phyloP scores from a whole-genome alignment of 2,888 invertebrate species.

The Drosophila diplacantha region DNA sequence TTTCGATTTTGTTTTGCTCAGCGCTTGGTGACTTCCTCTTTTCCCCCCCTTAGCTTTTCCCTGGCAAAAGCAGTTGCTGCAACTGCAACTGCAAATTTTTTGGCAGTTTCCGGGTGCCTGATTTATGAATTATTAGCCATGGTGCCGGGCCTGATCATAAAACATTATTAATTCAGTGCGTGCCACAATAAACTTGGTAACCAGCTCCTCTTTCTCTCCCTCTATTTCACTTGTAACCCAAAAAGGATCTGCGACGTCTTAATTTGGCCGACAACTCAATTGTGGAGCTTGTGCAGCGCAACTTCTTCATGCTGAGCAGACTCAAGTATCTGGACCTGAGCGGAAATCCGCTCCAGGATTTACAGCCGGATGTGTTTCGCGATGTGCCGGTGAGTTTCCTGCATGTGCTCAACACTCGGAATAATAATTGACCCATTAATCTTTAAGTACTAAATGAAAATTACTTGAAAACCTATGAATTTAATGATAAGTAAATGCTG shows the following conservation, averaged over 20 bases:
- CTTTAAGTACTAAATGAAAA: too few species aligned
- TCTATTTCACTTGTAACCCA: constrained; percentile 1
- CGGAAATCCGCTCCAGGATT: constrained; percentile 85
- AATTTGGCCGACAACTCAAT: constrained; percentile 84
- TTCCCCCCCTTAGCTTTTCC: constrained; percentile 3
- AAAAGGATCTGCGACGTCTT: constrained; percentile 81
- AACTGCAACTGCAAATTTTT: constrained; percentile 39
- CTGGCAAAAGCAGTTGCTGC: constrained; percentile 9
- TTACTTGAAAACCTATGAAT: neutral
- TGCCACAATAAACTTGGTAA: constrained; percentile 54
- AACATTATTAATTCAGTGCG: constrained; percentile 65
- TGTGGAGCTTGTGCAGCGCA: constrained; percentile 83
- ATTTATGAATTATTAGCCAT: constrained; percentile 67
- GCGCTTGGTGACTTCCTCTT: constrained; percentile 22
- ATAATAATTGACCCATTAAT: neutral
- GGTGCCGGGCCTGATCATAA: constrained; percentile 32
- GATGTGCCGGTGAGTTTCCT: constrained; percentile 81
- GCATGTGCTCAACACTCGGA: neutral
- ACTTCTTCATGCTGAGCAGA: constrained; percentile 86
- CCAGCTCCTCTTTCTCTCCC: constrained; percentile 28
- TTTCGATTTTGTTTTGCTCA: constrained; percentile 65
- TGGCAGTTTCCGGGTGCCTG: constrained; percentile 51
- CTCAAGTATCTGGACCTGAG: constrained; percentile 86
- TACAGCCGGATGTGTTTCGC: constrained; percentile 88
- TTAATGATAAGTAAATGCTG: neutral